Conservation (phyloP, 2,888 invertebrate genomes). For the Epirrhoe alternata region DNA sequence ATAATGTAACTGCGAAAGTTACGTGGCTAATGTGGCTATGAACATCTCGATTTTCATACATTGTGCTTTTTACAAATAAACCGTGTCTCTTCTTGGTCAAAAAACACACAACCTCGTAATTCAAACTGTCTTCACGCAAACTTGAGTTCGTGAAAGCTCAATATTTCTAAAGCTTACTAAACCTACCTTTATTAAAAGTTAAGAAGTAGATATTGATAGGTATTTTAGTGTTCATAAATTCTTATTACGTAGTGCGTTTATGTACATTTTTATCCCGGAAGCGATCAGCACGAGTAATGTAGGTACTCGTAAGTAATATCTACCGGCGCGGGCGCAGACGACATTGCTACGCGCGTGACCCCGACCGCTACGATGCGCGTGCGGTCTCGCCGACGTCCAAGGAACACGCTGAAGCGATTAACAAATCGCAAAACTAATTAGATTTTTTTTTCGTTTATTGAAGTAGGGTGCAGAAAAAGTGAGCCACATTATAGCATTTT, state of each 20-base stretch:
- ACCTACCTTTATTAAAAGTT: too few species aligned
- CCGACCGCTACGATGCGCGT: slow-evolving; percentile 35
- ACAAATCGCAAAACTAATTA: too few species aligned
- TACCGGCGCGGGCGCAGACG: slow-evolving; percentile 26
- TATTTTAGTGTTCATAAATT: too few species aligned
- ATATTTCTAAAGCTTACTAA: too few species aligned
- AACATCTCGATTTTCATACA: neutral
- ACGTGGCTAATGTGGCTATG: neutral
- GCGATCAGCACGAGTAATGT: slow-evolving; percentile 25
- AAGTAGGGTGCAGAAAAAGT: too few species aligned
- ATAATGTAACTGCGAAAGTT: neutral
- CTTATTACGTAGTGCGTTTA: neutral
- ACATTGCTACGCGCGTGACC: slow-evolving; percentile 43
- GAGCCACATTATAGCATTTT: too few species aligned
- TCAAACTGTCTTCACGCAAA: too few species aligned
- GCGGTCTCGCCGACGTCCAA: slow-evolving; percentile 5
- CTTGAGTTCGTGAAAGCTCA: too few species aligned
- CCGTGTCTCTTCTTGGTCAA: too few species aligned
- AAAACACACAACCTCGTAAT: too few species aligned
- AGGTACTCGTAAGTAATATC: slow-evolving; percentile 8
- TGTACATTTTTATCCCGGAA: slow-evolving; percentile 27
- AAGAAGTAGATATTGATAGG: too few species aligned
- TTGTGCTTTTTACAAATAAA: neutral
- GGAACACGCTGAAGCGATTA: slow-evolving; percentile 27
- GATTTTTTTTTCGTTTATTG: too few species aligned